Percentiles rank a stretch among this genome's conserved stretches.
Conservation (phyloP, 2,113 vertebrate species). For the Orcinus orca region DNA sequence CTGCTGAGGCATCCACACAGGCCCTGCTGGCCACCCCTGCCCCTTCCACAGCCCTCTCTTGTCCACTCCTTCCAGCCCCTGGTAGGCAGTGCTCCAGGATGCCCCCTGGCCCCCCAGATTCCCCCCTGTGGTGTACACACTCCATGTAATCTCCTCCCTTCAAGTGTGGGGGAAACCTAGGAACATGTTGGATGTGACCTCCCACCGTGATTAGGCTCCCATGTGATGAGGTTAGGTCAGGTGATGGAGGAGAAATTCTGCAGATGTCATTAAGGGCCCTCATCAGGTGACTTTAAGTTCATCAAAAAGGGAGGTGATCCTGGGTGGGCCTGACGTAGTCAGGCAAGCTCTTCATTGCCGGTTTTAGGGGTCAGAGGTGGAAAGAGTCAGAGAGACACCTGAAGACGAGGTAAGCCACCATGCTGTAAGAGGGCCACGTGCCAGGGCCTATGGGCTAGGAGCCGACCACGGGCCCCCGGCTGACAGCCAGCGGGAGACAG, state of each 20-base stretch:
- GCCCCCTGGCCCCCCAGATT: neutral
- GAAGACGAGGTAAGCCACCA: neutral
- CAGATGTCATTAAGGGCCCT: neutral
- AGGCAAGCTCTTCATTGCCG: neutral
- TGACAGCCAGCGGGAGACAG: neutral
- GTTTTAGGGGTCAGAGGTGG: neutral
- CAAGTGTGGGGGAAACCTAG: neutral
- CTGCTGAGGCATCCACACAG: fast-evolving
- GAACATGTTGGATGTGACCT: fast-evolving
- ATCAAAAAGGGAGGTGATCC: neutral
- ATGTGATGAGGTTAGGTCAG: fast-evolving
- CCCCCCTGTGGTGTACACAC: neutral
- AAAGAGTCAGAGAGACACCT: neutral
- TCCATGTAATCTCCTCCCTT: neutral
- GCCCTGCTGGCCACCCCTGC: fast-evolving
- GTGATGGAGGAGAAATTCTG: too few relatives aligned
- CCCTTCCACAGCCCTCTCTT: neutral
- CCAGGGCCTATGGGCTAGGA: neutral
- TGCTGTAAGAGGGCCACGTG: too few relatives aligned
- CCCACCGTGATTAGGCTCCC: neutral
- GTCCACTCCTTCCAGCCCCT: neutral
- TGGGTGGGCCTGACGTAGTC: neutral
- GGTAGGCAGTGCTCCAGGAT: neutral
- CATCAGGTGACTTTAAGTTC: neutral
- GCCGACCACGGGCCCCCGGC: neutral